These are phyloP conservation scores for Parazoanthus darwini DNA, from an alignment of 92 coral and sea anemone species.

Conservation along the genomic window DNA sequence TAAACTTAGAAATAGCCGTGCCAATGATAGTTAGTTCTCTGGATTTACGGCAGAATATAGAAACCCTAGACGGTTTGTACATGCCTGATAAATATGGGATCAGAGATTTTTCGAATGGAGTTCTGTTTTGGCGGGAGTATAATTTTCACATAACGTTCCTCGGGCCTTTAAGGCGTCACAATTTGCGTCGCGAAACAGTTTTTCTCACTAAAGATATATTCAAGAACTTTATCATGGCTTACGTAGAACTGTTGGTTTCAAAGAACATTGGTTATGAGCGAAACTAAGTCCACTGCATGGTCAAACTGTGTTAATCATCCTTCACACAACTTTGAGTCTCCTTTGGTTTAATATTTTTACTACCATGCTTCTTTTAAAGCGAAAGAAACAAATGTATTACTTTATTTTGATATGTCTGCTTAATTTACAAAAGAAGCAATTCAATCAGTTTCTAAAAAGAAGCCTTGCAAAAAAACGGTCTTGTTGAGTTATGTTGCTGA, in stretches of 20 bases:
- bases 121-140: slow-evolving; percentile 25
- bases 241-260: slow-evolving; percentile 3
- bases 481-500: no score
- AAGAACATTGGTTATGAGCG: neutral
- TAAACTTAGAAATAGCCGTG: slow-evolving; percentile 4
- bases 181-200: slow-evolving; percentile 9
- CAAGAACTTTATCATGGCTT: slow-evolving; percentile 18
- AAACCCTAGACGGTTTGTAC: slow-evolving; percentile 17
- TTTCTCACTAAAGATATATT: slow-evolving; percentile 14
- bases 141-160: slow-evolving; percentile 13
- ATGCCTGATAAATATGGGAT: slow-evolving; percentile 14
- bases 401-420: no score
- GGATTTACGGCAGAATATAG: slow-evolving; percentile 17
- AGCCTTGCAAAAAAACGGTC: no score
- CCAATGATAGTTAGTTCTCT: neutral
- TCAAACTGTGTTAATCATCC: neutral
- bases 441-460: no score
- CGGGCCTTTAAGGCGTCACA: slow-evolving; percentile 10
- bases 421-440: no score
- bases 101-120: slow-evolving; percentile 7
- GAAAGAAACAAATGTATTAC: no score
- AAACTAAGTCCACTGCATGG: neutral
- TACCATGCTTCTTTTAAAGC: no score
- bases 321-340: no score
- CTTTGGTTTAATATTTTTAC: no score